Percentiles rank a stretch among this genome's conserved stretches.
phyloP scores from a whole-genome alignment of 2,797 vertebrate genomes.

The Psittacula echo region DNA sequence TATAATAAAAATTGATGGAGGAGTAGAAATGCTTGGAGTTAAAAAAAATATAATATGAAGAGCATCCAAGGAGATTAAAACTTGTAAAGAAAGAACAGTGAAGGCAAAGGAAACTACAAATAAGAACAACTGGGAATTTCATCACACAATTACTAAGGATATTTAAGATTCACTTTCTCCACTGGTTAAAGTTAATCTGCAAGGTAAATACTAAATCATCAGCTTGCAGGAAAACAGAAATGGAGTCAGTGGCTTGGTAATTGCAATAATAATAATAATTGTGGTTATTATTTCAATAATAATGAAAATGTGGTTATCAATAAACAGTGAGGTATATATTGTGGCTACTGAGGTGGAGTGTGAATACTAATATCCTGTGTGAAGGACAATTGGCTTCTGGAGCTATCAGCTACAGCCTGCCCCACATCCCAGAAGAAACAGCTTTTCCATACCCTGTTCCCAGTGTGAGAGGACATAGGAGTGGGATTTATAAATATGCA shows the following conservation, averaged over 20 bases:
- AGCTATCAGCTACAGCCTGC: neutral
- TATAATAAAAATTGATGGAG: slow-evolving; percentile 26
- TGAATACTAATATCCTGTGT: neutral
- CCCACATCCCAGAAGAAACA: neutral
- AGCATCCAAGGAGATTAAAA: neutral
- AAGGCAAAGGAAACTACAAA: slow-evolving; percentile 4
- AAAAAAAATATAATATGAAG: slow-evolving; percentile 44
- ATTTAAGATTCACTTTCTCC: neutral
- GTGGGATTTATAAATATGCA: neutral
- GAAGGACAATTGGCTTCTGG: neutral
- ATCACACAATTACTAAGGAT: neutral
- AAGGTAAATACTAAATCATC: neutral
- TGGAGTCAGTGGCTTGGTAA: neutral
- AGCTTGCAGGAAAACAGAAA: neutral
- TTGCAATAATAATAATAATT: neutral
- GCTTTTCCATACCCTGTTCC: neutral
- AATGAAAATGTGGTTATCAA: neutral
- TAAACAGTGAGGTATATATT: neutral
- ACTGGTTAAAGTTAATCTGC: neutral
- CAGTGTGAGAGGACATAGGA: neutral
- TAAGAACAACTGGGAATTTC: neutral
- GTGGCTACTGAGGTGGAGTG: rapidly evolving
- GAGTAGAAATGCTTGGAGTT: neutral
- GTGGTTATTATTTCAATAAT: neutral
- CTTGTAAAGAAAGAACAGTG: neutral